Base-by-base conservation (phyloP, 1,140 invertebrate species). In the Heliothis virescens region DNA sequence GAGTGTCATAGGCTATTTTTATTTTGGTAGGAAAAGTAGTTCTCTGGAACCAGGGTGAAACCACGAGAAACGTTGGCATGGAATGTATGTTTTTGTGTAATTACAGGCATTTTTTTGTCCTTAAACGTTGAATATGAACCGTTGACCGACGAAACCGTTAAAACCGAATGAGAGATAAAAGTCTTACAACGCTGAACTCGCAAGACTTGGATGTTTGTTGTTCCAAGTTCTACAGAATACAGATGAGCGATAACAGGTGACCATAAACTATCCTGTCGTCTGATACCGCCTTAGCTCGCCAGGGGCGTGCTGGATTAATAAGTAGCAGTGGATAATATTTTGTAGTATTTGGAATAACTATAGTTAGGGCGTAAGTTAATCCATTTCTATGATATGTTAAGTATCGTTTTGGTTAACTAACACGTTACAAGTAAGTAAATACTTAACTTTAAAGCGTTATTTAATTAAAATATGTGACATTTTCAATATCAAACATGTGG, bases 261-360 rank as follows among this genome's bases (percentile, higher is more conserved):
- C 85, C 89, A 90, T 91, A 92, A 92, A 92, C 74, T 79, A 89
- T 84, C 79, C 79, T 84, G 87, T 91, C 87, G 84, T 85, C 85
- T 78, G 86, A 86, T 87, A 87, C 85, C 85, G 86, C 84, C 85
- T 83, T 55, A 47, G 59, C 48, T 50, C 59, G 60, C 76, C 84
- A 81, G 75, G 77, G 77, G 80, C 60, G 34, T 47, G 62, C 65
- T 50, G 65, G 29, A 47, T 74, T 67, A 80, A 73, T 73, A 75
- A 80, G 76, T 71, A 74, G 76, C 75, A 62, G 26, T 29, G 53
- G 26, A 60, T 47, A 53, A 21, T 18, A 34, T 48, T 73, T 67
- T 18, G 5, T 29, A 55, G 12, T 67, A 12, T 67, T 55, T 47
- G 9, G 62, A 18, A n/a, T 67, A 16, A 21, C 12, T 21, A 29